phyloP scores from a whole-genome alignment of 2,888 invertebrate genomes.

The Himalopsyche kuldschensis region DNA sequence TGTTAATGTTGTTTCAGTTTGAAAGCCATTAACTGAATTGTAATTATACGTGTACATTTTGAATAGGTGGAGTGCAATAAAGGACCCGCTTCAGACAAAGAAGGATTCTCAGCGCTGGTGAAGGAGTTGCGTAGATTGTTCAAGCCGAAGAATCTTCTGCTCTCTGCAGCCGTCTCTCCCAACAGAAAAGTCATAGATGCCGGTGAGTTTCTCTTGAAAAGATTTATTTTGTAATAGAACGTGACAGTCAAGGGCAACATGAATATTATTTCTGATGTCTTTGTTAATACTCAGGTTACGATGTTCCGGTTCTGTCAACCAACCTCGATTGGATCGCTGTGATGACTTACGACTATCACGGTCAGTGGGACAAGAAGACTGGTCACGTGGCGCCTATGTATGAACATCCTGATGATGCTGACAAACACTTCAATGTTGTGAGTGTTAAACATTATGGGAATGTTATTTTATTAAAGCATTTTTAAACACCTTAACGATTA shows the following conservation, averaged over 20 bases:
- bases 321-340: slow-evolving; percentile 89
- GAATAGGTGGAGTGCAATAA: slow-evolving; percentile 75
- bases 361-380: slow-evolving; percentile 89
- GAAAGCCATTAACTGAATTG: not conserved
- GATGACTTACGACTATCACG: slow-evolving; percentile 91
- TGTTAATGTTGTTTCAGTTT: too few relatives aligned
- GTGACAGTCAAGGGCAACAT: not conserved
- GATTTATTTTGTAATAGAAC: too few relatives aligned
- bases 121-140: slow-evolving; percentile 74
- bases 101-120: slow-evolving; percentile 74
- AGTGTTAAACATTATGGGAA: slow-evolving; percentile 41
- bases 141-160: slow-evolving; percentile 67
- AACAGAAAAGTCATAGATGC: slow-evolving; percentile 81
- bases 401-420: slow-evolving; percentile 70
- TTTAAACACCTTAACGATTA: not conserved
- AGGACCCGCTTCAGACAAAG: slow-evolving; percentile 79
- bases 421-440: slow-evolving; percentile 77
- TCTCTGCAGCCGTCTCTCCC: slow-evolving; percentile 85
- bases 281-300: slow-evolving; percentile 58
- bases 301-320: slow-evolving; percentile 72
- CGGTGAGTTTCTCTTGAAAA: slow-evolving; percentile 53
- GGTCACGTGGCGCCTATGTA: slow-evolving; percentile 91
- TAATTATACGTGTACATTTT: not conserved
- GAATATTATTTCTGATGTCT: not conserved
- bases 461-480: not conserved